Evolutionary conservation across 2,888 invertebrate species (phyloP), one percentile per base, ranked within the genome.

Genomic region (Drosophila atripex): DNA sequence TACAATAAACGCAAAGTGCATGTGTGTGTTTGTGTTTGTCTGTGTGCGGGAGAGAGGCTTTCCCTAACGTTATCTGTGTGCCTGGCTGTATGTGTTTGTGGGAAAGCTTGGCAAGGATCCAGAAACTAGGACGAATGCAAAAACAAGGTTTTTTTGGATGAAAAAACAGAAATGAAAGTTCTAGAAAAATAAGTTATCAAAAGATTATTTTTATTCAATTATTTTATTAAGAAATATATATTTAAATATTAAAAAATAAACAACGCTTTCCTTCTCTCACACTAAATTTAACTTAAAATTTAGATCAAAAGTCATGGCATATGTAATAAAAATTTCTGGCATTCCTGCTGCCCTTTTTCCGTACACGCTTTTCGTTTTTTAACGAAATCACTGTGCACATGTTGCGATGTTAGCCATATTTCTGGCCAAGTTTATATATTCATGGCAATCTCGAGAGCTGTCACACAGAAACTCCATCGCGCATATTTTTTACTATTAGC

Each of bases 361-460:
- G 0, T 2, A 43, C 18, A 43, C 16, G 21, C 18, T 38, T 28
- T 9, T 14, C 9, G 23, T 16, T 43, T 43, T 35, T 35, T 6
- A 16, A 16, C 23, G 18, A 5, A 30, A 32, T 30, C 28, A n/a
- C 49, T 18, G 41, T 41, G 64, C 58, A 46, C 49, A 65, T 52
- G 43, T 49, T 32, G 23, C 35, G 1, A 18, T 52, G 35, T 32
- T 39, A 47, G 52, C 53, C 23, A 55, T 50, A 53, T 68, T 39
- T 69, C 46, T 41, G 50, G 43, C 60, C 60, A 38, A 61, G 57
- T 60, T 69, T 74, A 84, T 75, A 68, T 78, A 85, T 83, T 83
- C 86, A 87, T 87, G 60, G 71, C 82, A 76, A 82, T 87, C 86
- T 87, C 53, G 66, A 82, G 63, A 58, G 76, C 75, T 83, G 87